Evolutionary conservation across 2,888 invertebrate species (phyloP).

Genomic region (Apodemia mormo): DNA sequence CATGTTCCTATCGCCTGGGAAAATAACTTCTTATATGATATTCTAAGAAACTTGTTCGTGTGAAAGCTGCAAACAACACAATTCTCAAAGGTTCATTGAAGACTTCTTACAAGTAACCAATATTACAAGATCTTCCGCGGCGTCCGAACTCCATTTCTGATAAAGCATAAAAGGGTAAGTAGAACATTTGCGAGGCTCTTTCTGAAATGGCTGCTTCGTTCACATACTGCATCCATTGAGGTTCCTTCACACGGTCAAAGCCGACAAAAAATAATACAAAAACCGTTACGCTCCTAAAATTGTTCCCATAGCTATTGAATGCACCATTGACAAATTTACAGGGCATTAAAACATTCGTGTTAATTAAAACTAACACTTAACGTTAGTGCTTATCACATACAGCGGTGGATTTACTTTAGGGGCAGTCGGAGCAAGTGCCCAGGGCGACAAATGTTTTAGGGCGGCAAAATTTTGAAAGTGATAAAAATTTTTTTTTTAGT

Average conservation of each 20-base stretch:
- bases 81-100: constrained; percentile 72
- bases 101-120: constrained; percentile 46
- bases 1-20: constrained; percentile 34
- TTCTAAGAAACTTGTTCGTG: constrained; percentile 50
- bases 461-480: too few species aligned
- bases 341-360: background rate
- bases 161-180: constrained; percentile 30
- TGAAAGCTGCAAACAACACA: constrained; percentile 66
- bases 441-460: too few species aligned
- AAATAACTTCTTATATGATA: constrained; percentile 41
- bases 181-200: constrained; percentile 47
- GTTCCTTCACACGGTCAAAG: constrained; percentile 76
- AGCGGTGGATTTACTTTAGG: too few species aligned
- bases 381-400: background rate
- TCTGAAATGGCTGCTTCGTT: constrained; percentile 50
- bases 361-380: constrained; percentile 9
- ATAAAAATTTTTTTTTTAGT: too few species aligned
- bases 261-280: constrained; percentile 79
- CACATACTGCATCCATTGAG: constrained; percentile 76
- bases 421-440: too few species aligned
- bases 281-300: constrained; percentile 79
- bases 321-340: constrained; percentile 67
- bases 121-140: constrained; percentile 46
- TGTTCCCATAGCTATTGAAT: constrained; percentile 75
- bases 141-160: constrained; percentile 38